Evolutionary conservation across 2,888 invertebrate genomes (phyloP).

Genomic region (Drosophila falleni): DNA sequence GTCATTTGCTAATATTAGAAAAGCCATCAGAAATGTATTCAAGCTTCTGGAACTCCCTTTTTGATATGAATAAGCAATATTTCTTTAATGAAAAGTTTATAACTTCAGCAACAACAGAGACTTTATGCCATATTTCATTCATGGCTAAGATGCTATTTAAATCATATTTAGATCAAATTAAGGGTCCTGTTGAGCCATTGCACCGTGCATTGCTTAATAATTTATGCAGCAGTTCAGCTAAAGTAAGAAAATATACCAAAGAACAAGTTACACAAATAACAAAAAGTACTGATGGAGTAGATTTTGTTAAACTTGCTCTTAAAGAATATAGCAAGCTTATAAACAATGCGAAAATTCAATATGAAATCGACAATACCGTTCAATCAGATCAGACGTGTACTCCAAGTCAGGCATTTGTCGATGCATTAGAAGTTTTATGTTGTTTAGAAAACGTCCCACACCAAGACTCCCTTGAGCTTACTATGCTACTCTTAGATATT

Average conservation of each 20-base stretch:
- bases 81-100: constrained; percentile 94
- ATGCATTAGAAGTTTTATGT: constrained; percentile 80
- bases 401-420: constrained; percentile 77
- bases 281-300: constrained; percentile 87
- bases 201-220: constrained; percentile 90
- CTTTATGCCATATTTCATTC: constrained; percentile 89
- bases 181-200: constrained; percentile 89
- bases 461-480: constrained; percentile 87
- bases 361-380: constrained; percentile 65
- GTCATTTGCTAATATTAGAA: constrained; percentile 89
- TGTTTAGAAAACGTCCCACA: constrained; percentile 69
- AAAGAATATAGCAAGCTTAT: constrained; percentile 89
- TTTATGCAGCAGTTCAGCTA: constrained; percentile 88
- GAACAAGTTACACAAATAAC: constrained; percentile 88
- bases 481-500: constrained; percentile 89
- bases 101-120: constrained; percentile 90
- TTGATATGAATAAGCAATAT: constrained; percentile 91
- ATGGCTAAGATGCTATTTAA: constrained; percentile 90
- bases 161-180: constrained; percentile 89
- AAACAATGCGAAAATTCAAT: constrained; percentile 87
- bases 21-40: constrained; percentile 86
- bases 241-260: constrained; percentile 88
- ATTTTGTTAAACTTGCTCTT: constrained; percentile 88
- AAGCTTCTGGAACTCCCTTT: constrained; percentile 89
- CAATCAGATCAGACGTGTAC: constrained; percentile 67